A percentile compares a stretch with the other conserved stretches of the same genome.
Evolutionary conservation across 2,113 vertebrate species (phyloP).

Genomic region (Xenopus tropicalis): DNA sequence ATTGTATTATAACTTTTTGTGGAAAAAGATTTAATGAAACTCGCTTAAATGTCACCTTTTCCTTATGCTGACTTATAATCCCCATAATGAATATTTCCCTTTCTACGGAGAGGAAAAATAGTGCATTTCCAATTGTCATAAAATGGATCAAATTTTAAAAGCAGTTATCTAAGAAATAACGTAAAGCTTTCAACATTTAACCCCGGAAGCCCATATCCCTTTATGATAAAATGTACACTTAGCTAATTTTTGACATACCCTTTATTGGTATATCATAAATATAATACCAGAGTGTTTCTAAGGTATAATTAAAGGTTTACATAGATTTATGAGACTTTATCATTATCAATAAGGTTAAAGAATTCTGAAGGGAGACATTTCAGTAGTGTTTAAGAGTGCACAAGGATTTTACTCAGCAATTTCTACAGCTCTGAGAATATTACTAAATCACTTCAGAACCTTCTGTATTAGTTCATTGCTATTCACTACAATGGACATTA

Average conservation of each 20-base stretch:
- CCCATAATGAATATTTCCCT: conserved; percentile 21
- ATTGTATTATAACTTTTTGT: conserved; percentile 22
- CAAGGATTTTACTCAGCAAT: conserved; percentile 64
- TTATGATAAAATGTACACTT: conserved; percentile 52
- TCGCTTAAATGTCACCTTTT: conserved; percentile 28
- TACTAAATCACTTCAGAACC: conserved; percentile 60
- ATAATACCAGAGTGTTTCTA: conserved; percentile 56
- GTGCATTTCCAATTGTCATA: conserved; percentile 38
- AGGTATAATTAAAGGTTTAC: conserved; percentile 69
- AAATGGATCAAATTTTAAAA: conserved; percentile 33
- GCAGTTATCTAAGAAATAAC: conserved; percentile 35
- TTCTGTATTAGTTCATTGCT: conserved; percentile 51
- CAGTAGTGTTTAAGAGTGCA: conserved; percentile 43
- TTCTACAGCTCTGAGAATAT: conserved; percentile 56
- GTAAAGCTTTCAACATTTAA: conserved; percentile 39
- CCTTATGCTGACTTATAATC: conserved; percentile 2
- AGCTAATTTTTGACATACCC: conserved; percentile 60
- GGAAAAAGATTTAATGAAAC: conserved; percentile 22
- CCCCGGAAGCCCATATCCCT: conserved; percentile 41
- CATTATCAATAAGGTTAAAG: conserved; percentile 66
- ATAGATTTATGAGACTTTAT: conserved; percentile 69
- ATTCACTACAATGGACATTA: conserved; percentile 50
- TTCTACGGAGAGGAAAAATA: conserved; percentile 14
- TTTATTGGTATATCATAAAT: conserved; percentile 62
- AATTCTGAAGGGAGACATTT: conserved; percentile 64